Evolutionary conservation across 2,888 invertebrate species (phyloP).

Genomic region (Rhagium mordax): DNA sequence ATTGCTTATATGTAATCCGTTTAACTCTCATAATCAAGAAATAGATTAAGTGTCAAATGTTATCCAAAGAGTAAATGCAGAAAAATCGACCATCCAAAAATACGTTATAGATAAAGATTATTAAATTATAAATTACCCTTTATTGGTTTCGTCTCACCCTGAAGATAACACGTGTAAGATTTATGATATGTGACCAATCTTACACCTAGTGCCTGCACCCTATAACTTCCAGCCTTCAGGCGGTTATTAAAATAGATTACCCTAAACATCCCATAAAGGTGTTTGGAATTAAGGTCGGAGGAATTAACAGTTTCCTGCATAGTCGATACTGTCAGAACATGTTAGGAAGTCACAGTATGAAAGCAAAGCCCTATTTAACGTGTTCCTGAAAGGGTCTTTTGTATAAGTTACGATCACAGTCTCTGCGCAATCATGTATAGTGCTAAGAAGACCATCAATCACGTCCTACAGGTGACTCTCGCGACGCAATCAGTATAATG

Average conservation of each 20-base stretch:
- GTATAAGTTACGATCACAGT: slow-evolving; percentile 52
- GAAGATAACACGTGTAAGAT: background rate
- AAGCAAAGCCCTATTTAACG: slow-evolving; percentile 41
- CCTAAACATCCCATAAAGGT: slow-evolving; percentile 16
- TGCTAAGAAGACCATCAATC: slow-evolving; percentile 65
- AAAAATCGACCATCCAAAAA: no score
- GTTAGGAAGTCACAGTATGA: slow-evolving; percentile 39
- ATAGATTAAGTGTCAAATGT: no score
- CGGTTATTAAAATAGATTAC: slow-evolving; percentile 25
- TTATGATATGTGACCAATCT: background rate
- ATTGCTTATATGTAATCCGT: no score
- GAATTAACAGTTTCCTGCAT: slow-evolving; percentile 34
- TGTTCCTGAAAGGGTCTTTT: slow-evolving; percentile 51
- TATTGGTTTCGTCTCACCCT: background rate
- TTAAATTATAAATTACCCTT: no score
- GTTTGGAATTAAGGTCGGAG: slow-evolving; percentile 29
- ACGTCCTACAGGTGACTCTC: slow-evolving; percentile 63
- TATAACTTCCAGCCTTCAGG: slow-evolving; percentile 3
- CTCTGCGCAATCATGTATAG: slow-evolving; percentile 64
- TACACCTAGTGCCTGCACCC: background rate
- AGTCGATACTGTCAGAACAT: slow-evolving; percentile 33
- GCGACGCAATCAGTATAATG: slow-evolving; percentile 63
- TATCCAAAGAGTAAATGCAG: no score
- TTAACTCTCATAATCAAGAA: no score
- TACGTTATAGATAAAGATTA: no score